Evolutionary conservation across 1,140 invertebrate genomes (phyloP).

Genomic region (Bombyx mandarina): DNA sequence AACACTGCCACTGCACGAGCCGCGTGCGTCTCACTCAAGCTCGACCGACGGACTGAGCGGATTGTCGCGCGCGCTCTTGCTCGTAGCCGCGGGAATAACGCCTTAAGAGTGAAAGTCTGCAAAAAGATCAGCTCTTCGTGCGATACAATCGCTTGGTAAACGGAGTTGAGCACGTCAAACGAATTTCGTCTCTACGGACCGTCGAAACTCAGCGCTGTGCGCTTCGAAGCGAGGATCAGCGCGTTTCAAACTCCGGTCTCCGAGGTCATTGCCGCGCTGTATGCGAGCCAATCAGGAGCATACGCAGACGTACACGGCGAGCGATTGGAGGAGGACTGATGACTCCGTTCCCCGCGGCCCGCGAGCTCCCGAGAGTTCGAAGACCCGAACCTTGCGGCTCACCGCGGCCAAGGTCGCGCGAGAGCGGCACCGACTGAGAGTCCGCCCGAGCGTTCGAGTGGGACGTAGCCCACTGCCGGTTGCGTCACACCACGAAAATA

Average conservation of each 20-base stretch:
- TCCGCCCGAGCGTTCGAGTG: constrained; percentile 43
- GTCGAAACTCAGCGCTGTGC: constrained; percentile 47
- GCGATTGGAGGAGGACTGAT: constrained; percentile 54
- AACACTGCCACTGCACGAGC: constrained; percentile 42
- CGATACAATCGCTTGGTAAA: constrained; percentile 62
- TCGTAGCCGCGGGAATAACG: constrained; percentile 42
- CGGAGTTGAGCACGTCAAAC: constrained; percentile 32
- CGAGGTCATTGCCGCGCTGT: constrained; percentile 71
- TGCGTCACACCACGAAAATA: constrained; percentile 70
- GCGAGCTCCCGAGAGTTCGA: constrained; percentile 56
- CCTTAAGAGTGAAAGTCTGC: constrained; percentile 73
- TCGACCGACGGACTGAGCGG: constrained; percentile 64
- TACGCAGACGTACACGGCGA: constrained; percentile 48
- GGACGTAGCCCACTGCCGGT: constrained; percentile 45
- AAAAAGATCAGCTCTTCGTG: constrained; percentile 63
- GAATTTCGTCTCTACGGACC: constrained; percentile 49
- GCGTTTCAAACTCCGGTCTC: constrained; percentile 69
- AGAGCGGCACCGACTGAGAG: constrained; percentile 52
- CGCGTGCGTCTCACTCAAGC: constrained; percentile 62
- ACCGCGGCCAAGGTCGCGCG: constrained; percentile 69
- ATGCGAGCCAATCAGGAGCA: constrained; percentile 55
- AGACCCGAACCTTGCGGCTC: constrained; percentile 71
- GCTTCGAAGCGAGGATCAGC: constrained; percentile 58
- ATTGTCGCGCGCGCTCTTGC: constrained; percentile 53
- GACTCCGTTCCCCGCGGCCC: constrained; percentile 40